A percentile compares a stretch with the other conserved stretches of the same genome.
Conservation (phyloP, 2,113 vertebrate species). For the Upupa epops region DNA sequence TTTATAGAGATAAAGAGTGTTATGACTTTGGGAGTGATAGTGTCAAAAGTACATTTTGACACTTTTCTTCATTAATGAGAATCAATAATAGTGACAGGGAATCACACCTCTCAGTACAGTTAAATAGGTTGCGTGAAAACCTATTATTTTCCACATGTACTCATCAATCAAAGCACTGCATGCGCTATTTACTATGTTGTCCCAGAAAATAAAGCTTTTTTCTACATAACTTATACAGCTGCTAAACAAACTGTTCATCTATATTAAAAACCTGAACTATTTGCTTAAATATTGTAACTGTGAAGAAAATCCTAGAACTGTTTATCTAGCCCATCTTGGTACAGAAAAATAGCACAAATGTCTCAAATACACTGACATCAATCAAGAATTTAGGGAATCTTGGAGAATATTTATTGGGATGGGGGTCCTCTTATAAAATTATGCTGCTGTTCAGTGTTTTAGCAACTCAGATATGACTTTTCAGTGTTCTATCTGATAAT, state of each 20-base stretch:
- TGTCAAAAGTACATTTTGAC: neutral
- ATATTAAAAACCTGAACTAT: neutral
- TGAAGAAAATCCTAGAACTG: neutral
- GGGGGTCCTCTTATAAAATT: neutral
- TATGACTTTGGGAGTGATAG: neutral
- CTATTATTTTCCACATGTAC: neutral
- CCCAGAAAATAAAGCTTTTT: neutral
- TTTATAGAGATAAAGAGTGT: neutral
- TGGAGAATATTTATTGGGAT: neutral
- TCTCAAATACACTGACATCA: neutral
- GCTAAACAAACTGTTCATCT: neutral
- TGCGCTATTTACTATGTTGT: neutral
- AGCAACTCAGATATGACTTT: neutral
- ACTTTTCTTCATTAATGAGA: neutral
- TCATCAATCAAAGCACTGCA: neutral
- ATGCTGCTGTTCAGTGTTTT: neutral
- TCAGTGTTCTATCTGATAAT: neutral
- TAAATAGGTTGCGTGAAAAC: constrained; percentile 7
- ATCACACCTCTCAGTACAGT: neutral
- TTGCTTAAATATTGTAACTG: neutral
- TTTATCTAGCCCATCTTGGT: neutral
- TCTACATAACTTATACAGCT: neutral
- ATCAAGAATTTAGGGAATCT: neutral
- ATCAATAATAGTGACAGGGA: neutral
- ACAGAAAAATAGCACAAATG: neutral